Conservation (phyloP, 2,888 invertebrate species). For the Cynaeus angustus region DNA sequence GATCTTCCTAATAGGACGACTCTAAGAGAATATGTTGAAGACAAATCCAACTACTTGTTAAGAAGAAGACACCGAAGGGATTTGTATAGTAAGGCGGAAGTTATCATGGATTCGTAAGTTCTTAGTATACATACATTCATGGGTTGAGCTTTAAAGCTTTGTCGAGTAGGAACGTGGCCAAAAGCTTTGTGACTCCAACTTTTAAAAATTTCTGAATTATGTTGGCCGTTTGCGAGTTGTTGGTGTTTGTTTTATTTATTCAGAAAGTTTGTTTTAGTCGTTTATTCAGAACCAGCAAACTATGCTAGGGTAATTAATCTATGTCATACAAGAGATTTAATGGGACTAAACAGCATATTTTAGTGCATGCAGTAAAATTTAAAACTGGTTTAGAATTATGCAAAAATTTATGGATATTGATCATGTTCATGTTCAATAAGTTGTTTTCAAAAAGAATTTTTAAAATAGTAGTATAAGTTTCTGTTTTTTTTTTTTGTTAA, state of each 20-base stretch:
- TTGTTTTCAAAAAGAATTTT: too few species aligned
- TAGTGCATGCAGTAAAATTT: too few species aligned
- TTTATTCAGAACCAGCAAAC: neutral
- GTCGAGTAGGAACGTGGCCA: neutral
- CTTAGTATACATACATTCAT: neutral
- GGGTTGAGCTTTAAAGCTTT: neutral
- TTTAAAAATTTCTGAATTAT: constrained; percentile 4
- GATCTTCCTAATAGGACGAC: constrained; percentile 80
- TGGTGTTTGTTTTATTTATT: constrained; percentile 4
- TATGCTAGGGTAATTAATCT: neutral
- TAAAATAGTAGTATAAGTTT: too few species aligned
- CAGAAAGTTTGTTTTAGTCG: constrained; percentile 1
- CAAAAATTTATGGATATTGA: too few species aligned
- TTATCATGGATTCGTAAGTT: constrained; percentile 80
- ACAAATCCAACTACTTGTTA: constrained; percentile 67
- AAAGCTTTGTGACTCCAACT: neutral
- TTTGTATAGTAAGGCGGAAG: constrained; percentile 80
- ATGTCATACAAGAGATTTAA: neutral
- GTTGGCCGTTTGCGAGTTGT: neutral
- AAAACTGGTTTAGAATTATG: too few species aligned
- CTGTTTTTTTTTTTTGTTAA: too few species aligned
- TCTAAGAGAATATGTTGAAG: constrained; percentile 20
- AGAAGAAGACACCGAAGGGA: constrained; percentile 79
- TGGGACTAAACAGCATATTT: neutral
- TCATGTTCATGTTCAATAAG: too few species aligned